Evolutionary conservation across 1,140 invertebrate genomes (phyloP).

Genomic region (Drosophila kanapiae): DNA sequence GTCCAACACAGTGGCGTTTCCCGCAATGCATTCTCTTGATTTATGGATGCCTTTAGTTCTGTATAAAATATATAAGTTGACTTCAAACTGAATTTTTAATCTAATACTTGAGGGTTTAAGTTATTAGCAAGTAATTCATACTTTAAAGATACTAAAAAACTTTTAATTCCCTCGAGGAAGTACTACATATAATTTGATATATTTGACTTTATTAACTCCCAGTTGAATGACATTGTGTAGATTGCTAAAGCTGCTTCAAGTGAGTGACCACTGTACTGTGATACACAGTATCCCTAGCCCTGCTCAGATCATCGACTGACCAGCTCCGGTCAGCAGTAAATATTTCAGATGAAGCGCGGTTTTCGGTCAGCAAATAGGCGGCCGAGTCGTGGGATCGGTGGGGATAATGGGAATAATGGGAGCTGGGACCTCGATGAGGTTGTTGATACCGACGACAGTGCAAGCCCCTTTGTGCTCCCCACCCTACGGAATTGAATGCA

Average conservation of each 20-base stretch:
- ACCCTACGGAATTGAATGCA: conserved; percentile 27
- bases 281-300: not conserved
- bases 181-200: not conserved
- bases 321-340: conserved; percentile 58
- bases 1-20: not conserved
- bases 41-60: not conserved
- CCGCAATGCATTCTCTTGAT: not conserved
- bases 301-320: conserved; percentile 8
- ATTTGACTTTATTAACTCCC: not conserved
- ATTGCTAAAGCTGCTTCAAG: not conserved
- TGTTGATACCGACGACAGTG: conserved; percentile 44
- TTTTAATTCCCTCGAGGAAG: not conserved
- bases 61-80: not conserved
- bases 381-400: conserved; percentile 1
- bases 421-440: conserved; percentile 36
- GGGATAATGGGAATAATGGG: not conserved
- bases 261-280: not conserved
- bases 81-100: not conserved
- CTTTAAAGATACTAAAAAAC: not conserved
- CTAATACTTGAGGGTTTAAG: too few relatives aligned
- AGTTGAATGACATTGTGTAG: not conserved
- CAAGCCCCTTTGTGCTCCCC: conserved; percentile 31
- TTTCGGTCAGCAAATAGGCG: conserved; percentile 43
- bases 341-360: conserved; percentile 50
- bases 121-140: not conserved